A percentile compares a stretch with the other conserved stretches of the same genome.
Evolutionary conservation across 2,797 vertebrate genomes (phyloP).

Genomic region (Peromyscus melanophrys): DNA sequence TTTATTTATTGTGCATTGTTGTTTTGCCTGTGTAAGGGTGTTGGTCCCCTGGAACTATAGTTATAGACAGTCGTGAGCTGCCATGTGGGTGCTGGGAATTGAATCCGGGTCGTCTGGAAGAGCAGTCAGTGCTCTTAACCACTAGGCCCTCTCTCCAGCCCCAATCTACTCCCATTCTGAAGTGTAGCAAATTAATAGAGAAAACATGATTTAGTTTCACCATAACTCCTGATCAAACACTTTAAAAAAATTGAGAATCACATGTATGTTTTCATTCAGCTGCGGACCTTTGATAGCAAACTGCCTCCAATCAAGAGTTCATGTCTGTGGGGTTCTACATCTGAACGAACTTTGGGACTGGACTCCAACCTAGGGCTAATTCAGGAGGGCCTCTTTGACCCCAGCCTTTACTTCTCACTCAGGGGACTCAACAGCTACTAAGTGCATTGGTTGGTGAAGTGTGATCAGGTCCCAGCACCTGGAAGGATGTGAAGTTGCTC

Average conservation of each 20-base stretch:
- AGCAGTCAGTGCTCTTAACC: too few species aligned
- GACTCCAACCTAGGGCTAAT: not conserved
- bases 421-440: not conserved
- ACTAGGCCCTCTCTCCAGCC: too few species aligned
- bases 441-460: conserved; percentile 2
- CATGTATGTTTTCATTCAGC: not conserved
- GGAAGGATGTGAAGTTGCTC: conserved; percentile 3
- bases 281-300: not conserved
- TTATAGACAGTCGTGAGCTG: too few species aligned
- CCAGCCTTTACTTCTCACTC: not conserved
- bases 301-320: not conserved
- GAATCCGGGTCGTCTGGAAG: too few species aligned
- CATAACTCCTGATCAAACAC: not conserved
- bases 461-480: not conserved
- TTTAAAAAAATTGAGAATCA: not conserved
- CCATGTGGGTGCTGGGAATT: too few species aligned
- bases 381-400: not conserved
- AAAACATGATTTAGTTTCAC: not conserved
- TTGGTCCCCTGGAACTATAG: too few species aligned
- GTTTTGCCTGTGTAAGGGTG: too few species aligned
- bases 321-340: not conserved
- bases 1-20: too few species aligned
- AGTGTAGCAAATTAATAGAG: not conserved
- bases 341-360: not conserved
- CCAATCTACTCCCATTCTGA: not conserved